phyloP scores from a whole-genome alignment of 1,140 invertebrate species.

The Drosophila bocqueti region DNA sequence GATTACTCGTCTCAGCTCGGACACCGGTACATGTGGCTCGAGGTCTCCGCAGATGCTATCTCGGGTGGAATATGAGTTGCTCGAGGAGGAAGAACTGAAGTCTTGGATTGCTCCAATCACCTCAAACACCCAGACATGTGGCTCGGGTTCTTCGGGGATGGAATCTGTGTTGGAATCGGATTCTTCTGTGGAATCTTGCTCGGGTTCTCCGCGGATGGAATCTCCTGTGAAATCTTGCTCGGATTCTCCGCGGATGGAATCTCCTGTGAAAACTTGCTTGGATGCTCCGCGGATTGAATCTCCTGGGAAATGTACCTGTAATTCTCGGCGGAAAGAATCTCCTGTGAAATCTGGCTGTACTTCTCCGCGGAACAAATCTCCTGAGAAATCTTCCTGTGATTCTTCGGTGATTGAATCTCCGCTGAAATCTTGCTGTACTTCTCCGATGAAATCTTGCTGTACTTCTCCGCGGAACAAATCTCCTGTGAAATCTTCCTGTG shows the following conservation, averaged over 20 bases:
- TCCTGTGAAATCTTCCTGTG: too few relatives aligned
- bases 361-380: background rate
- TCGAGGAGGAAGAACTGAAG: too few relatives aligned
- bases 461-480: too few relatives aligned
- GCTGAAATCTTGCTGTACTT: too few relatives aligned
- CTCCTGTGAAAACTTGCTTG: background rate
- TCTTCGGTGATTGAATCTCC: background rate
- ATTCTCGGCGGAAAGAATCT: background rate
- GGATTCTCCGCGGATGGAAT: too few relatives aligned
- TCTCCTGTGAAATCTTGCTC: background rate
- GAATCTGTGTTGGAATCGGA: background rate
- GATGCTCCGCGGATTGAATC: background rate
- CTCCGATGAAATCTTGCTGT: too few relatives aligned
- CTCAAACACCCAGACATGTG: background rate
- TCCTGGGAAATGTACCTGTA: background rate
- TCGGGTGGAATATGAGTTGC: background rate
- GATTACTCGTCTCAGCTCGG: slow-evolving; percentile 4
- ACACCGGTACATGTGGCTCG: background rate
- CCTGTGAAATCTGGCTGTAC: background rate
- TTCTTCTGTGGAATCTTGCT: background rate
- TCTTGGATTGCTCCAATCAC: background rate
- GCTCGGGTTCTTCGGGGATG: background rate
- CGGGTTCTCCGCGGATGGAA: background rate
- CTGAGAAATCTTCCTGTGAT: fast-evolving
- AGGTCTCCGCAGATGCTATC: background rate